Conservation (phyloP, 2,113 vertebrate genomes). For the Jaculus jaculus region DNA sequence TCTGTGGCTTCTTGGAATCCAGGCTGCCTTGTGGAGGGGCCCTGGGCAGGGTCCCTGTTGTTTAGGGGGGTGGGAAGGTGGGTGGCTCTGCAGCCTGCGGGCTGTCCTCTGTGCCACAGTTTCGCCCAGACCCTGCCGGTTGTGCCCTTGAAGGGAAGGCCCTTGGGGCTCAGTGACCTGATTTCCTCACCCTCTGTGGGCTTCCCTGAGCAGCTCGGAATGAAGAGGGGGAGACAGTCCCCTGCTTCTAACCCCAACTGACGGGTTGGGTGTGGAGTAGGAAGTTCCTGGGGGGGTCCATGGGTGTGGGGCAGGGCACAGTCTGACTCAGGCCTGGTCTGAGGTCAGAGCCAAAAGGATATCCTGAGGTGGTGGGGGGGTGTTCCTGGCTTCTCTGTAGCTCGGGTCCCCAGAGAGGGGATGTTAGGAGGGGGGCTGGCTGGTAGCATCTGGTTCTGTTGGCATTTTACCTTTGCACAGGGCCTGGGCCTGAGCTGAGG, state of each 20-base stretch:
- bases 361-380: constrained; percentile 71
- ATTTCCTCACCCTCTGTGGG: not conserved
- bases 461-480: not conserved
- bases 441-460: not conserved
- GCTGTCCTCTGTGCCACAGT: not conserved
- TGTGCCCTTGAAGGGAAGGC: not conserved
- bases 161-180: not conserved
- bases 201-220: not conserved
- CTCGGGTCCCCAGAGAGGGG: constrained; percentile 48
- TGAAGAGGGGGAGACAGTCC: constrained; percentile 7
- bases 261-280: constrained; percentile 50
- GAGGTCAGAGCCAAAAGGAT: constrained; percentile 79
- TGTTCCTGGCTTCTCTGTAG: constrained; percentile 74
- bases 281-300: constrained; percentile 68
- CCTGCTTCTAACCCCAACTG: not conserved
- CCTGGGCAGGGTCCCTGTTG: not conserved
- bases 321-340: constrained; percentile 76
- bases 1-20: constrained; percentile 30
- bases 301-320: constrained; percentile 42
- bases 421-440: constrained; percentile 34
- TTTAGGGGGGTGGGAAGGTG: not conserved
- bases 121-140: not conserved
- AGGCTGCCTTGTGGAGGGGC: not conserved
- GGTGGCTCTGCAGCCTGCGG: not conserved
- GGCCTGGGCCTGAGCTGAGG: not conserved